phyloP scores from a whole-genome alignment of 2,888 invertebrate genomes.

The Allygus modestus region DNA sequence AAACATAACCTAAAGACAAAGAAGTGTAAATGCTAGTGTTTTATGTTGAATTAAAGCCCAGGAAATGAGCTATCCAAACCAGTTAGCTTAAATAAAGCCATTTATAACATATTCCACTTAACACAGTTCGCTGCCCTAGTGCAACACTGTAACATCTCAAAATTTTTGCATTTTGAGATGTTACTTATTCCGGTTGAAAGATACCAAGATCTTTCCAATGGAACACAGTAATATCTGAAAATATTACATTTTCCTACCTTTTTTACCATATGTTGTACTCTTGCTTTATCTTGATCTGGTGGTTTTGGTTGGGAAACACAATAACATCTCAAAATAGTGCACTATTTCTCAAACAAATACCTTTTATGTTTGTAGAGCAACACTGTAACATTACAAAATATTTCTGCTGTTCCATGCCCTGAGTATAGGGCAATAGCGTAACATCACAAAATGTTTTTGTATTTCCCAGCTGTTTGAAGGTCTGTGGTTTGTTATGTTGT shows the following conservation, averaged over 20 bases:
- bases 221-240: slow-evolving; percentile 56
- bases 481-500: too few relatives aligned
- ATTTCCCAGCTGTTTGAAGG: too few relatives aligned
- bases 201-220: slow-evolving; percentile 31
- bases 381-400: background rate
- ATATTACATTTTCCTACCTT: too few relatives aligned
- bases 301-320: slow-evolving; percentile 44
- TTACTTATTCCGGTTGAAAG: slow-evolving; percentile 39
- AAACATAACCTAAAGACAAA: too few relatives aligned
- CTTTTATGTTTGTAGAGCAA: slow-evolving; percentile 8
- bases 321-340: slow-evolving; percentile 16
- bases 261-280: slow-evolving; percentile 20
- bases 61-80: too few relatives aligned
- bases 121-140: slow-evolving; percentile 46
- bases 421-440: too few relatives aligned
- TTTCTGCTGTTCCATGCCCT: slow-evolving; percentile 9
- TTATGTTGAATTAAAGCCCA: too few relatives aligned
- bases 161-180: slow-evolving; percentile 49
- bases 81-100: too few relatives aligned
- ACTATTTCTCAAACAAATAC: slow-evolving; percentile 11
- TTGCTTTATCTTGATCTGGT: slow-evolving; percentile 26
- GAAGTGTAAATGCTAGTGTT: too few relatives aligned
- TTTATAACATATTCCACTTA: too few relatives aligned
- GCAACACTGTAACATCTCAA: slow-evolving; percentile 58
- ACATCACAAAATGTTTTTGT: too few relatives aligned